phyloP scores from a whole-genome alignment of 1,140 invertebrate genomes.

The Pomacea maculata region DNA sequence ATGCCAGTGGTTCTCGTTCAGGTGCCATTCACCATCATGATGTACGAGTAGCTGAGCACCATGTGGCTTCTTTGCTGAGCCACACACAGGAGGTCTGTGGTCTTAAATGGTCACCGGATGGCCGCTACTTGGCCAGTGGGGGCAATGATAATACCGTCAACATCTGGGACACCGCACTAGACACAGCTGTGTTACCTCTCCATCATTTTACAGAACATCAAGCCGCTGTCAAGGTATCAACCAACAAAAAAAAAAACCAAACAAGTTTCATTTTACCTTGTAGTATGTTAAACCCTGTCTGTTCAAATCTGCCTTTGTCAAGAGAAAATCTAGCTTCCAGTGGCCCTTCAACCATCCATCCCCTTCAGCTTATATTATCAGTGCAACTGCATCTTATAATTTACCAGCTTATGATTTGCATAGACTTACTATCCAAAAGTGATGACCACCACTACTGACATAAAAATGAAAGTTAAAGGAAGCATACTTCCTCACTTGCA shows the following conservation, averaged over 20 bases:
- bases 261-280: constrained; percentile 7
- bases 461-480: too few relatives aligned
- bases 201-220: constrained; percentile 58
- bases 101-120: constrained; percentile 93
- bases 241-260: too few relatives aligned
- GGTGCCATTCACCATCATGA: constrained; percentile 95
- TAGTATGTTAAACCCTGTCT: background rate
- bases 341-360: too few relatives aligned
- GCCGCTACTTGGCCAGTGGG: constrained; percentile 89
- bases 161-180: constrained; percentile 76
- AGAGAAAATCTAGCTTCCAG: too few relatives aligned
- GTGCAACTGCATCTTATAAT: too few relatives aligned
- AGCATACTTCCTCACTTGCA: too few relatives aligned
- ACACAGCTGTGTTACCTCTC: constrained; percentile 33
- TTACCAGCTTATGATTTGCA: too few relatives aligned
- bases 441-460: too few relatives aligned
- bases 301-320: too few relatives aligned
- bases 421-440: too few relatives aligned
- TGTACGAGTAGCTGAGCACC: constrained; percentile 88
- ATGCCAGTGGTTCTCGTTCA: constrained; percentile 80
- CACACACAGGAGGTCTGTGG: constrained; percentile 92
- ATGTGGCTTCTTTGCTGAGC: constrained; percentile 76
- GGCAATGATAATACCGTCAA: constrained; percentile 95
- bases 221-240: constrained; percentile 69
- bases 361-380: too few relatives aligned